Evolutionary conservation across 2,113 vertebrate species (phyloP).

Genomic region (Cyprinodon brontotheroides): DNA sequence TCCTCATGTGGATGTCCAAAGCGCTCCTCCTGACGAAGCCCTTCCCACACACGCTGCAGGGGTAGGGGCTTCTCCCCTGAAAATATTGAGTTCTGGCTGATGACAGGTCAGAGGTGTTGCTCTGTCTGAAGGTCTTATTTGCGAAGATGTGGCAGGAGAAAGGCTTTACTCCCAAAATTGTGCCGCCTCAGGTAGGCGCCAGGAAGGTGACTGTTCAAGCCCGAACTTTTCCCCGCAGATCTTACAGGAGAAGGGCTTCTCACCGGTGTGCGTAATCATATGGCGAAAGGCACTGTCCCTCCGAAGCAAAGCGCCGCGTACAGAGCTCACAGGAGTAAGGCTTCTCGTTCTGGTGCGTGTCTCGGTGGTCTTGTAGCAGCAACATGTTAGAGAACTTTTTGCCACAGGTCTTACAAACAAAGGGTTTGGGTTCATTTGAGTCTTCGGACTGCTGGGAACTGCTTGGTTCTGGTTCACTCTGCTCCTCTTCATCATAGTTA

Average conservation of each 20-base stretch:
- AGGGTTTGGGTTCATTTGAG: neutral
- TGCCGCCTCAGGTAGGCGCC: neutral
- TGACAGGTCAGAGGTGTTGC: neutral
- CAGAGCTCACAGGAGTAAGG: neutral
- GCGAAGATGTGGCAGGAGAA: neutral
- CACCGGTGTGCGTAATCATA: neutral
- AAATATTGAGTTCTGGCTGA: neutral
- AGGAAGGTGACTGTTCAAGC: constrained; percentile 1
- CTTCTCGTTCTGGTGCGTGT: neutral
- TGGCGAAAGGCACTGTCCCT: neutral
- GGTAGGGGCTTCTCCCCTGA: neutral
- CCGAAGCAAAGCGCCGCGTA: neutral
- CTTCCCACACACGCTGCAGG: constrained; percentile 1
- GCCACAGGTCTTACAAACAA: neutral
- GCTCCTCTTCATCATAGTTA: neutral
- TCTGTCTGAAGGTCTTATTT: constrained; percentile 1
- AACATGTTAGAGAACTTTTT: neutral
- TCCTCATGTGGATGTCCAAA: neutral
- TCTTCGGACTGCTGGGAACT: neutral
- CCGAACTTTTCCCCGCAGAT: neutral
- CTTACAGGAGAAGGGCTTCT: constrained; percentile 3
- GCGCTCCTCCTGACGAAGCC: neutral
- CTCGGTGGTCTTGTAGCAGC: neutral
- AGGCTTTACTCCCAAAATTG: no score
- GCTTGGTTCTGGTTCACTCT: neutral